Evolutionary conservation across 2,797 vertebrate genomes (phyloP).

Genomic region (Brachyalestes nurse): DNA sequence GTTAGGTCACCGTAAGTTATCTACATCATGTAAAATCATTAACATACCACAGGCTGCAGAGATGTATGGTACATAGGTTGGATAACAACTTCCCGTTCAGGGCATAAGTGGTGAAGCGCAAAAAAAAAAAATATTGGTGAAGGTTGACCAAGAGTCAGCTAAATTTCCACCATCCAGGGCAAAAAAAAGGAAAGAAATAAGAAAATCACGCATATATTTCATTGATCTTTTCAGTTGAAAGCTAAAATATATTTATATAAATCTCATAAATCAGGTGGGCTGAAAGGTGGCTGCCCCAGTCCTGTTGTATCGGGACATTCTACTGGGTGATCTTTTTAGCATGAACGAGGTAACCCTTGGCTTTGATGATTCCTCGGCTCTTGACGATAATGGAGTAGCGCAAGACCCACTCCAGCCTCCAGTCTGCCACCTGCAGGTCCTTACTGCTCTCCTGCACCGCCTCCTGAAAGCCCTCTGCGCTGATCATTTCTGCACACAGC

Average conservation of each 20-base stretch:
- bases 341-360: slow-evolving; percentile 95
- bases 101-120: background rate
- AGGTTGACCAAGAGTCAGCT: background rate
- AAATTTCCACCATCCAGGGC: background rate
- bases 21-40: slow-evolving; percentile 21
- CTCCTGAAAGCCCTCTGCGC: slow-evolving; percentile 88
- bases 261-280: slow-evolving; percentile 11
- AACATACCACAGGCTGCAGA: slow-evolving; percentile 10
- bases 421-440: slow-evolving; percentile 78
- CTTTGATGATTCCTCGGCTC: slow-evolving; percentile 97
- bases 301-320: slow-evolving; percentile 30
- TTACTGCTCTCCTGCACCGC: slow-evolving; percentile 84
- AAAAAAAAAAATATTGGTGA: too few relatives aligned
- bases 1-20: slow-evolving; percentile 20
- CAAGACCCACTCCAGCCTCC: slow-evolving; percentile 94
- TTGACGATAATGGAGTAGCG: slow-evolving; percentile 99
- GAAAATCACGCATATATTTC: background rate
- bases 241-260: slow-evolving; percentile 12
- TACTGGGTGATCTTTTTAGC: slow-evolving; percentile 84
- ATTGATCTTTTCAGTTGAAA: background rate
- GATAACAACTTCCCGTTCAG: background rate
- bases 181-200: background rate
- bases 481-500: slow-evolving; percentile 86
- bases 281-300: background rate
- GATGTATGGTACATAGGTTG: slow-evolving; percentile 12